Conservation (phyloP, 2,888 invertebrate species). For the Protophormia terraenovae region DNA sequence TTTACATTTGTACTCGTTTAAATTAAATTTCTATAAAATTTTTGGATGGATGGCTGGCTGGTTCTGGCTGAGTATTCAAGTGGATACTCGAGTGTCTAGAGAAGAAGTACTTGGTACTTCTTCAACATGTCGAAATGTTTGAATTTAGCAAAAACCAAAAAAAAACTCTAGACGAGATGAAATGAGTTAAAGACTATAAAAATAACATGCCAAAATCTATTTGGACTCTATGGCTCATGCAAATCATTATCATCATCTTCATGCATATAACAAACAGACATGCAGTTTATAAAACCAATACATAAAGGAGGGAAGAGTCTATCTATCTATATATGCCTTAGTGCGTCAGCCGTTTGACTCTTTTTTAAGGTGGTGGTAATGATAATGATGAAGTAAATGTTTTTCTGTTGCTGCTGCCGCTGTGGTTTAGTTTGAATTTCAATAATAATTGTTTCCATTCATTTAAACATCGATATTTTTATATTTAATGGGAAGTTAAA, state of each 20-base stretch:
- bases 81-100: conserved; percentile 62
- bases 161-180: neutral
- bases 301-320: too few relatives aligned
- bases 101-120: conserved; percentile 55
- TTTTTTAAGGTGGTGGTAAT: conserved; percentile 29
- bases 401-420: conserved; percentile 50
- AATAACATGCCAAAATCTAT: conserved; percentile 57
- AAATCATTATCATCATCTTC: conserved; percentile 56
- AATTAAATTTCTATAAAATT: conserved; percentile 52
- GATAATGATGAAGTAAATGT: conserved; percentile 42
- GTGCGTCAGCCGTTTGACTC: neutral
- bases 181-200: conserved; percentile 47
- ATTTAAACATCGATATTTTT: conserved; percentile 61
- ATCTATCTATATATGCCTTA: too few relatives aligned
- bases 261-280: neutral
- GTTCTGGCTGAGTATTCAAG: conserved; percentile 52
- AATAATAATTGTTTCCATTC: conserved; percentile 64
- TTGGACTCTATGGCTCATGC: conserved; percentile 59
- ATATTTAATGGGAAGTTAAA: conserved; percentile 58
- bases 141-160: conserved; percentile 7
- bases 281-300: neutral
- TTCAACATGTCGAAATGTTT: conserved; percentile 55
- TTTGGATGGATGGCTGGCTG: conserved; percentile 56
- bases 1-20: conserved; percentile 28
- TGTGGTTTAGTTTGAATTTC: conserved; percentile 40